Evolutionary conservation across 2,113 vertebrate genomes (phyloP), one percentile per base, ranked within the genome.

Genomic region (Dasypus novemcinctus): DNA sequence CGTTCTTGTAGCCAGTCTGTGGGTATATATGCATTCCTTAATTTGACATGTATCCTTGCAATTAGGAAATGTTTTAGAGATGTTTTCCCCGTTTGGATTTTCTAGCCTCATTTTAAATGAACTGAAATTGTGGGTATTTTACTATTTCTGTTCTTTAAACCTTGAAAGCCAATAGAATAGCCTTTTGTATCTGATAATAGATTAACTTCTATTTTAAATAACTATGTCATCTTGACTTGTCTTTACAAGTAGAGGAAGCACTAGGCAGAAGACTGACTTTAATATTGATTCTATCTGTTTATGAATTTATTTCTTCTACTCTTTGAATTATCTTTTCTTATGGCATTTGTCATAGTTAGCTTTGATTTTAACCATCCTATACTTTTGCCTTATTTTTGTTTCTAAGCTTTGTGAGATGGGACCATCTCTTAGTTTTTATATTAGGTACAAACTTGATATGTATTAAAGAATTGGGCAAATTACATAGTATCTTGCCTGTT

Each of bases 161-260:
- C 57, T 72, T 80, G 41, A 90, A 90, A 43, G 18, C 41, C 71
- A 92, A 69, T 83, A 87, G 52, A 91, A 36, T 59, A 91, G n/a
- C 7, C n/a, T 68, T 69, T 87, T 82, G 3, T 20, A n/a, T 38
- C 25, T 81, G 6, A 25, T 82, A 80, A 61, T 71, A 91, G 27
- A 78, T 87, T 83, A 76, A 81, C 31, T 93, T 93, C 38, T 90
- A 11, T 83, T 87, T 93, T 93, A 79, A 87, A 78, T 7, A 91
- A 4, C n/a, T 38, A 4, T 76, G 33, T 91, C 13, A 84, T 84
- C 63, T 91, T 91, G 21, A 46, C 80, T 78, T 80, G 66, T 76
- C 61, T 81, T 91, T 64, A 68, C 27, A 78, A 61, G 61, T 87
- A 69, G 87, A 95, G 27, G 76, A 90, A 75, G 41, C 23, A 95